Evolutionary conservation across 2,797 vertebrate genomes (phyloP).

Genomic region (Numenius phaeopus): DNA sequence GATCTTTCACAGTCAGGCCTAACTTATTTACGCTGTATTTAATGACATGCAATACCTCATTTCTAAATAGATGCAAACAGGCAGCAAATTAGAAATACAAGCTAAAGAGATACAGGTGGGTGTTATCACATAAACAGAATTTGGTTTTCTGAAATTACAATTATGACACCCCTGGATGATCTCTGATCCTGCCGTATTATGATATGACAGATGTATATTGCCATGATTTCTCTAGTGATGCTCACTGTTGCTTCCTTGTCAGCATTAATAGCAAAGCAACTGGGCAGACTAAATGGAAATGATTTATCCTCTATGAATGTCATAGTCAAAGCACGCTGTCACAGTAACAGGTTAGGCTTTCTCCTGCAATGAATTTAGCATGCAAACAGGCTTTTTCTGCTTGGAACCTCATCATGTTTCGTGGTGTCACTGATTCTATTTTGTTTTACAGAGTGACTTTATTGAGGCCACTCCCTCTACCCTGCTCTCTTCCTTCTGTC

Average conservation of each 20-base stretch:
- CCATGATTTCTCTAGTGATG: constrained; percentile 77
- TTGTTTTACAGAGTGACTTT: neutral
- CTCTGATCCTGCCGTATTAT: constrained; percentile 67
- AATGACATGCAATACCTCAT: constrained; percentile 52
- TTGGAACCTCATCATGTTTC: neutral
- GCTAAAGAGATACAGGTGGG: constrained; percentile 69
- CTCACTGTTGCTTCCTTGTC: constrained; percentile 72
- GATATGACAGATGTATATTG: constrained; percentile 73
- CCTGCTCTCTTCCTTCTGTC: neutral
- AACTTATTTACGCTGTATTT: constrained; percentile 65
- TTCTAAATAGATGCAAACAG: constrained; percentile 68
- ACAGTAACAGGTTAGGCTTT: constrained; percentile 59
- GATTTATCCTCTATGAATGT: constrained; percentile 72
- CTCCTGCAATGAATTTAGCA: constrained; percentile 41
- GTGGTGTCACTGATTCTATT: neutral
- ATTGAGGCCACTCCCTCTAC: neutral
- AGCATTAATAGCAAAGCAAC: constrained; percentile 76
- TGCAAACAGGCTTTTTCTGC: neutral
- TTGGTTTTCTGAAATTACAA: constrained; percentile 76
- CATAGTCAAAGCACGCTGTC: constrained; percentile 55
- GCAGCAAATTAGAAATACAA: constrained; percentile 71
- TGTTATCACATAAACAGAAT: constrained; percentile 69
- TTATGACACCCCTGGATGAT: constrained; percentile 69
- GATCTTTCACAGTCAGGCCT: constrained; percentile 50
- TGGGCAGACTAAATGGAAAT: constrained; percentile 75